phyloP scores from a whole-genome alignment of 2,797 vertebrate species.

The Aldrovandia affinis region DNA sequence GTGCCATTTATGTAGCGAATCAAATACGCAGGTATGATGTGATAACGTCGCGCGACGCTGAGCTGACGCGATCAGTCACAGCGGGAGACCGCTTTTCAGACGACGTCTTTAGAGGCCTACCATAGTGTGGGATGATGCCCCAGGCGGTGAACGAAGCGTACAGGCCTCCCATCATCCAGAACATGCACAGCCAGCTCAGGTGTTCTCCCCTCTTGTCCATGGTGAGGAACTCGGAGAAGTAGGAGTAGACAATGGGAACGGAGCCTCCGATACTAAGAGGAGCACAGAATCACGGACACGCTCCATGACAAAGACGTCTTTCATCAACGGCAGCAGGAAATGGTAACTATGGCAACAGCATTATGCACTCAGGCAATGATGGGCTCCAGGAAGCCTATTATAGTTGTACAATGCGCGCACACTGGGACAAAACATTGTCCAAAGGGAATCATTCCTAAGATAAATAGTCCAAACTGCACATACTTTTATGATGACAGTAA shows the following conservation, averaged over 20 bases:
- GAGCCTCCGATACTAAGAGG: constrained; percentile 86
- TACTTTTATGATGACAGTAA: not conserved
- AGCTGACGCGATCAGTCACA: not conserved
- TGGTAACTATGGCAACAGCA: not conserved
- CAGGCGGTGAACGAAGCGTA: constrained; percentile 94
- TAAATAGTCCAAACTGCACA: not conserved
- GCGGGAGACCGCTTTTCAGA: not conserved
- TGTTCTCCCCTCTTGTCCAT: constrained; percentile 95
- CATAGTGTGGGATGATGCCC: constrained; percentile 95
- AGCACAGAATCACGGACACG: constrained; percentile 19
- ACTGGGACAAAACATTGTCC: not conserved
- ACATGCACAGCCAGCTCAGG: constrained; percentile 97
- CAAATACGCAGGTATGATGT: not conserved
- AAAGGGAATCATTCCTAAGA: not conserved
- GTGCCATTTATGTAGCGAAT: no score
- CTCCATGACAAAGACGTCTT: constrained; percentile 19
- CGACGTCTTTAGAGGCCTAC: constrained; percentile 62
- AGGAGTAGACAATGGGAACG: constrained; percentile 92
- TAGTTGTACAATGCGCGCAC: not conserved
- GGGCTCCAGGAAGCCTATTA: not conserved
- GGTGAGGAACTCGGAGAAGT: constrained; percentile 95
- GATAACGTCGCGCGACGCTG: no score
- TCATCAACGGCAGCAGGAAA: not conserved
- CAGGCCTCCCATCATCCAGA: constrained; percentile 97
- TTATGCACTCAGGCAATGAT: not conserved